Conservation (phyloP, 2,888 invertebrate species). For the Agriopis aurantiaria region DNA sequence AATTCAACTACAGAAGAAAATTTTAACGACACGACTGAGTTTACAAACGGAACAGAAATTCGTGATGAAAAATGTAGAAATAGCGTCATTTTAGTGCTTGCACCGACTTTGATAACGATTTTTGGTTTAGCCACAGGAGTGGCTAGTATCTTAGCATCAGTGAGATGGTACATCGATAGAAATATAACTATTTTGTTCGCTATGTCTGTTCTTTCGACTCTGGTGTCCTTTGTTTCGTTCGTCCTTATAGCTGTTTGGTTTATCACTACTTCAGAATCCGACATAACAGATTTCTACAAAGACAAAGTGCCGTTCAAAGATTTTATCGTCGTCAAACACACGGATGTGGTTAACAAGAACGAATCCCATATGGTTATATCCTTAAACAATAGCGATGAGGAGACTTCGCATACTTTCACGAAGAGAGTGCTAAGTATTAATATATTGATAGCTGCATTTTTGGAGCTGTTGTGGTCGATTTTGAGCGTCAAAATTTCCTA, state of each 20-base stretch:
- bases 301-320: conserved; percentile 76
- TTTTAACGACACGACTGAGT: conserved; percentile 26
- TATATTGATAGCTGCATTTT: conserved; percentile 85
- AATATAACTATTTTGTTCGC: conserved; percentile 88
- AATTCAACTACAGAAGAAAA: conserved; percentile 36
- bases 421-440: conserved; percentile 85
- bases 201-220: conserved; percentile 83
- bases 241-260: conserved; percentile 77
- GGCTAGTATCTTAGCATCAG: conserved; percentile 87
- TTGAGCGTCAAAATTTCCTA: conserved; percentile 87
- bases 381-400: conserved; percentile 55
- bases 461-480: conserved; percentile 87
- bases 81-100: conserved; percentile 72
- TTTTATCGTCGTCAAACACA: conserved; percentile 70
- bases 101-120: conserved; percentile 81
- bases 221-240: conserved; percentile 78
- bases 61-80: conserved; percentile 36
- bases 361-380: conserved; percentile 75
- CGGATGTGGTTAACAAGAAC: conserved; percentile 69
- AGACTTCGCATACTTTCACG: conserved; percentile 67
- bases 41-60: conserved; percentile 27
- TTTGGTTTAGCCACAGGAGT: conserved; percentile 83
- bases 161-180: conserved; percentile 89
- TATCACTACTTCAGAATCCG: conserved; percentile 69
- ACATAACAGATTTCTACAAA: conserved; percentile 74